Evolutionary conservation across 2,113 vertebrate genomes (phyloP), one percentile per base, ranked within the genome.

Genomic region (Laterallus jamaicensis): DNA sequence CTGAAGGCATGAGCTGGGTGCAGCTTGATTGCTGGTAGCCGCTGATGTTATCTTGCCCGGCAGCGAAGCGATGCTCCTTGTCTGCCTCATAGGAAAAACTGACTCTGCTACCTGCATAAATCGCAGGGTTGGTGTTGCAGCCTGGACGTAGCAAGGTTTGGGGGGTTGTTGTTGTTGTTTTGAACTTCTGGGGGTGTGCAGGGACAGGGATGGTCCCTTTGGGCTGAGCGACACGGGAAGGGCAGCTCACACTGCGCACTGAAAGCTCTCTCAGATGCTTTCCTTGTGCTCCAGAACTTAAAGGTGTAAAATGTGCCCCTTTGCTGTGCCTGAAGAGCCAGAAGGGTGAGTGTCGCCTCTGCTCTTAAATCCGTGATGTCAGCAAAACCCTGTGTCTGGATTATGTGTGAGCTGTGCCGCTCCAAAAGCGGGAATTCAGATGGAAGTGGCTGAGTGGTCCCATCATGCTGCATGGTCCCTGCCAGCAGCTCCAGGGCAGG

Each of bases 221-320:
- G 24, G 39, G 58, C 50, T 5, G 37, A 35, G 55, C 1, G 9
- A 49, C 0, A 0, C 5, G 19, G 2, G 22, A 37, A 16, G 42
- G 26, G 63, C 56, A 74, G 52, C 47, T 86, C n/a, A 4, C 20
- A 2, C 32, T 4, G 0, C 0, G 9, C 11, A 40, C 55, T 18
- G 17, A 26, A 42, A 37, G n/a, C 28, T 83, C 11, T 49, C 62
- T 55, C 39, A 3, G 50, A 32, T 32, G 60, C 47, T 37, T 40
- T 55, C 35, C 67, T 42, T 5, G 1, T 10, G 35, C 35, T 80
- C 42, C 75, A 44, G 32, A 63, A 56, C 21, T n/a, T 12, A 13
- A 25, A 3, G 0, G 0, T 35, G 15, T 50, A 42, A 74, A 32
- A 49, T 32, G 0, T 2, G 26, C 59, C 29, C 67, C 74, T 62